These are phyloP conservation scores for Leiothrix lutea DNA, from an alignment of 2,113 vertebrate species.

Conservation along the genomic window DNA sequence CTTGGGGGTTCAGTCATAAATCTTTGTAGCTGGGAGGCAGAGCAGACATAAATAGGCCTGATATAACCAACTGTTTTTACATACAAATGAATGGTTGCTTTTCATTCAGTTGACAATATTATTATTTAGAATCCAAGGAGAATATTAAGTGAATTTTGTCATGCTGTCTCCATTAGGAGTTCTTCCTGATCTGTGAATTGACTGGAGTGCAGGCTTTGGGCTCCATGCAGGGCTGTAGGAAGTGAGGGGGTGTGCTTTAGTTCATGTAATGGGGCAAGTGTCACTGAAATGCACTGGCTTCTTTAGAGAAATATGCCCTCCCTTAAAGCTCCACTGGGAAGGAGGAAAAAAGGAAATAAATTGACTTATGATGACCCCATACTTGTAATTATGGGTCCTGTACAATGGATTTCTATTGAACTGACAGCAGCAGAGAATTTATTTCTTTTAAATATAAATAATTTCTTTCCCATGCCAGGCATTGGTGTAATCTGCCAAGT, in stretches of 20 bases:
- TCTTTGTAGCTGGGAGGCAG: constrained; percentile 67
- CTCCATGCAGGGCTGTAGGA: background rate
- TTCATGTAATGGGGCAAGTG: background rate
- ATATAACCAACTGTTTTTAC: constrained; percentile 65
- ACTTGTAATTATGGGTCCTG: background rate
- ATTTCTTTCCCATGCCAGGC: background rate
- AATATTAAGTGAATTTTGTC: constrained; percentile 55
- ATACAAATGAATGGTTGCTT: constrained; percentile 68
- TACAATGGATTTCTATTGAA: background rate
- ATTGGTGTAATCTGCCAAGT: background rate
- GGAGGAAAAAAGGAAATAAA: background rate
- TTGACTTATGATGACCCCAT: background rate
- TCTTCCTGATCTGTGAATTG: constrained; percentile 24
- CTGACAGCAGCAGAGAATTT: background rate
- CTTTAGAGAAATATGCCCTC: background rate
- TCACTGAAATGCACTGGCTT: background rate
- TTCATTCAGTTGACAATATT: constrained; percentile 68
- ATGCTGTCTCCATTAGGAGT: constrained; percentile 12
- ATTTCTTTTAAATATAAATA: background rate
- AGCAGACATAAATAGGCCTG: constrained; percentile 58
- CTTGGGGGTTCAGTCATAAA: constrained; percentile 64
- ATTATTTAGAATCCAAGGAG: constrained; percentile 58
- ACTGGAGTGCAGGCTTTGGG: background rate
- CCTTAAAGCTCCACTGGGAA: background rate
- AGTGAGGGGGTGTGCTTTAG: background rate